phyloP scores from a whole-genome alignment of 2,888 invertebrate genomes.

The Leucophenga maculata region DNA sequence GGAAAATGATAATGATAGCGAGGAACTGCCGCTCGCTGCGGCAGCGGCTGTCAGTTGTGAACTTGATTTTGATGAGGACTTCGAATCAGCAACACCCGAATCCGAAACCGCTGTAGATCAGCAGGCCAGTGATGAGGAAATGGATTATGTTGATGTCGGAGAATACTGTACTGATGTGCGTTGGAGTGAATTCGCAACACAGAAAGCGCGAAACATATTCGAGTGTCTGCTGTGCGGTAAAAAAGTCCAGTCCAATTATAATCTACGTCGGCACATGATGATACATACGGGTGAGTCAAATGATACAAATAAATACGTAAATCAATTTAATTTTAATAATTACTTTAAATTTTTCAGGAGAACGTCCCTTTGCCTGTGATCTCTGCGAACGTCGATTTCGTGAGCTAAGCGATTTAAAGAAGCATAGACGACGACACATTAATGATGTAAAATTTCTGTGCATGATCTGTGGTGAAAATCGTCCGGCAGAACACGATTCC shows the following conservation, averaged over 20 bases:
- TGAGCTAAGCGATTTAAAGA: slow-evolving; percentile 71
- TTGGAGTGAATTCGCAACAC: slow-evolving; percentile 62
- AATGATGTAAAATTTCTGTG: slow-evolving; percentile 65
- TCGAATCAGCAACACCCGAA: slow-evolving; percentile 29
- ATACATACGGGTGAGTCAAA: slow-evolving; percentile 67
- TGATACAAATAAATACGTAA: not conserved
- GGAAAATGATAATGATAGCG: slow-evolving; percentile 21
- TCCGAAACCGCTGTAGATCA: not conserved
- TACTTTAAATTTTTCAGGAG: slow-evolving; percentile 52
- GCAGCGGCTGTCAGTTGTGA: slow-evolving; percentile 54
- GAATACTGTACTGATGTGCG: slow-evolving; percentile 50
- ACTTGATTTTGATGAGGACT: slow-evolving; percentile 47
- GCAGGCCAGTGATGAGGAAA: slow-evolving; percentile 51
- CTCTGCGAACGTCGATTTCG: slow-evolving; percentile 70
- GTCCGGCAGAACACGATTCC: slow-evolving; percentile 65
- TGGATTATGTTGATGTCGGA: slow-evolving; percentile 46
- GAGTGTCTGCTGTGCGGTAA: slow-evolving; percentile 70
- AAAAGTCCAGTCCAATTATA: slow-evolving; percentile 70
- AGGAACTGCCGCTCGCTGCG: slow-evolving; percentile 46
- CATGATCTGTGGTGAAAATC: slow-evolving; percentile 66
- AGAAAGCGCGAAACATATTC: slow-evolving; percentile 64
- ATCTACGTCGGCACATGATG: slow-evolving; percentile 71
- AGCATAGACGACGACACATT: slow-evolving; percentile 68
- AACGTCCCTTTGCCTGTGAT: slow-evolving; percentile 70
- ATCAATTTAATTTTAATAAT: not conserved